Base-by-base conservation (phyloP, 2,797 vertebrate genomes). In the Eulemur coronatus region DNA sequence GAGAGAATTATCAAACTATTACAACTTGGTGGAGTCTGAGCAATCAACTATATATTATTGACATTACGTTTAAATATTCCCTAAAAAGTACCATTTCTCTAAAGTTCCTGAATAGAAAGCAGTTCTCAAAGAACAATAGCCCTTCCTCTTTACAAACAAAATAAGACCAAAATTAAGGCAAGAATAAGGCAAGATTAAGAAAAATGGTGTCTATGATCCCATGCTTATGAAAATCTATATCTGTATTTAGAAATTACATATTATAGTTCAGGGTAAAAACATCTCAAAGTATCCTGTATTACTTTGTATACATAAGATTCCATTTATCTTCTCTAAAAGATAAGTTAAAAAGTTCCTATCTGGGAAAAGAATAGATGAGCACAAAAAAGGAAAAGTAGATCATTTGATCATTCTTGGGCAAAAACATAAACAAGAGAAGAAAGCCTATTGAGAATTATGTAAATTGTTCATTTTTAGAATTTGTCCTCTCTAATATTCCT, bases 291-390 rank as follows among this genome's bases (percentile, higher is more conserved):
- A 0, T 46, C 14, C 41, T 70, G 26, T 78, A 41, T 55, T 73
- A 78, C 35, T 93, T 69, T 57, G 2, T 65, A n/a, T 85, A 43
- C 2, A 15, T 28, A 75, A 65, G 26, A 63, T 86, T 79, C 5
- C 24, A 93, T 78, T 94, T 90, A 81, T 94, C 50, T 93, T 90
- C 41, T 86, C 24, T 84, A 89, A 96, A 50, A 28, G 3, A 2
- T 24, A 90, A 89, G 22, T 13, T 15, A 92, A 94, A 95, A 79
- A 91, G 33, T 91, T 43, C 18, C 26, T 84, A 69, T 52, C 10
- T 65, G 59, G 38, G 50, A 82, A 94, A 81, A 89, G 10, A 91
- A 81, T n/a, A 61, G 11, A 78, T 28, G 3, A 50, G 38, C 41
- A 73, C 17, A 30, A 43, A 13, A 82, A 86, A 11, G 22, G 20